phyloP scores from a whole-genome alignment of 2,797 vertebrate species.

The Epinephelus awoara region DNA sequence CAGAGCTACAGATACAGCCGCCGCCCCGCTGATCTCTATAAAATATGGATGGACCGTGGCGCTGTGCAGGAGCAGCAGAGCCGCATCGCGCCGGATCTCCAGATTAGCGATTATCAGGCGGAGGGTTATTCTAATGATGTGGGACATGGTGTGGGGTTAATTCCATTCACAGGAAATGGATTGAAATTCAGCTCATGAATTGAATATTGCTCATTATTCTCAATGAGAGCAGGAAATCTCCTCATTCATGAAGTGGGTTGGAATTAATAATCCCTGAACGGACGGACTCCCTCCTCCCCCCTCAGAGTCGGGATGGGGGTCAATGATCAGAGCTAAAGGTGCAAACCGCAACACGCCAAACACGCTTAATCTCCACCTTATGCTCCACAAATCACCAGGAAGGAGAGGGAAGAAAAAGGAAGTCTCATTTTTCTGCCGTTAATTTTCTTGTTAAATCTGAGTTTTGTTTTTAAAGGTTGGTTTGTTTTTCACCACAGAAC shows the following conservation, averaged over 20 bases:
- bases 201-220: constrained; percentile 70
- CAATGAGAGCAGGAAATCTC: constrained; percentile 62
- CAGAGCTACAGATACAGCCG: constrained; percentile 50
- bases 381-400: constrained; percentile 16
- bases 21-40: constrained; percentile 60
- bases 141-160: constrained; percentile 52
- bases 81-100: constrained; percentile 36
- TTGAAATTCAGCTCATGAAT: constrained; percentile 65
- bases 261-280: constrained; percentile 68
- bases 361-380: constrained; percentile 45
- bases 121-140: constrained; percentile 54
- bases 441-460: no score
- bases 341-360: constrained; percentile 47
- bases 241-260: constrained; percentile 73
- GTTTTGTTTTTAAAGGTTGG: no score
- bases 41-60: constrained; percentile 69
- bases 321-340: constrained; percentile 57
- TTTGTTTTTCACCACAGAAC: no score
- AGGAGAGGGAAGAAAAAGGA: not conserved
- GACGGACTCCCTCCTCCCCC: not conserved
- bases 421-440: not conserved
- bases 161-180: constrained; percentile 57
- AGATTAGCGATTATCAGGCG: constrained; percentile 65
- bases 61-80: not conserved
- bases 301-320: constrained; percentile 39